Base-by-base conservation (phyloP, 2,888 invertebrate species). In the Hyles lineata region DNA sequence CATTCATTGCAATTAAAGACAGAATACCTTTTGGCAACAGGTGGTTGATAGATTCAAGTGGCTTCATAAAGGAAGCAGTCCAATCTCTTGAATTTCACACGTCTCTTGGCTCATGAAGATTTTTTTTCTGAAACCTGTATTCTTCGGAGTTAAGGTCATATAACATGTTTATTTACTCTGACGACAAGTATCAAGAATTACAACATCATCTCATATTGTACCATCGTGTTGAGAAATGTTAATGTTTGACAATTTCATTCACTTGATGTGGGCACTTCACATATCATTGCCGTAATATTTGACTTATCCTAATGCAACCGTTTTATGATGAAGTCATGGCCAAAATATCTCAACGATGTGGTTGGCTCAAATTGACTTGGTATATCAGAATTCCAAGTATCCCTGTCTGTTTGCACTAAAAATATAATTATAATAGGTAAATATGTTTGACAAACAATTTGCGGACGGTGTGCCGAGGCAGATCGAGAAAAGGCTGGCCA, bases 401-500 rank as follows among this genome's bases (percentile, higher is more conserved):
- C 43, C 11, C 1, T 43, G 11, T 11, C 43, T 43, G 43, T 43
- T 43, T 11, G 43, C 43, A 11, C 63, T 21, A 21, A 50, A 67
- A 50, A 67, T 67, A 67, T 67, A 7, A 67, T 23, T 67, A 50
- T 43, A 67, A 67, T 67, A 17, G 60, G 59, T 70, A 75, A 71
- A 62, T 70, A 75, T 72, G 63, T 71, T 74, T 75, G 72, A 32
- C 74, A 73, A 69, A 74, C 74, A 76, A 78, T 82, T 80, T 75
- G 77, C 74, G 70, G 74, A 75, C 67, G 72, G 63, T 71, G 62
- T 50, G 74, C 71, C 73, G 74, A 73, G 73, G 75, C 78, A 76
- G 70, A 74, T 76, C 75, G 75, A 78, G 78, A 79, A 74, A 79
- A 79, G 70, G 76, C 72, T 71, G 71, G 50, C 2, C 60, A 72